Base-by-base conservation (phyloP, 2,797 vertebrate genomes). In the Hypotaenidia philippensis region DNA sequence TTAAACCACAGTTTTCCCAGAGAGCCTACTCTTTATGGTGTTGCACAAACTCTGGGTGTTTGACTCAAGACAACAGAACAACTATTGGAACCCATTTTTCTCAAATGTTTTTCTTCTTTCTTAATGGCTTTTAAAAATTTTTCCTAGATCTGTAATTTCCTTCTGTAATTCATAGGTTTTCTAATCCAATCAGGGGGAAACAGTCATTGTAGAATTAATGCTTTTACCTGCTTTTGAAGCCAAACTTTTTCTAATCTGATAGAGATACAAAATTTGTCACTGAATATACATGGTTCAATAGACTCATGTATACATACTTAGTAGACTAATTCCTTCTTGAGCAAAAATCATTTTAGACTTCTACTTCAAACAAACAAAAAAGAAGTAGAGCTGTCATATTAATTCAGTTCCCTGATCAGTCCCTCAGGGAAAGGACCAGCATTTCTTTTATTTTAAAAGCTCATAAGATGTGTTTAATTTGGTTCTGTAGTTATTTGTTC, bases 401-500 rank as follows among this genome's bases (percentile, higher is more conserved):
- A 96, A 96, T 97, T 95, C 83, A 75, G 93, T 89, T 91, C 89
- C 86, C 36, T 50, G 95, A 95, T 93, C 31, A 6, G 88, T 93
- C 90, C 94, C 89, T 66, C 82, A 82, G 87, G 88, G 93, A 95
- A 97, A 96, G 83, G 95, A 95, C 90, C 92, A 97, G 79, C 89
- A 93, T 82, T 78, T 86, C 91, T 97, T 98, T 98, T 99, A 98
- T 92, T 93, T 96, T 93, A 96, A 95, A 91, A 96, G 93, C 76
- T 92, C 95, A 92, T 94, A 88, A 96, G 96, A 97, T 97, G 97
- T 96, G 96, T 98, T 98, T 98, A 97, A 98, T 98, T 98, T 96
- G 83, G 96, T 95, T 94, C 97, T 78, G 66, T 87, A 82, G 97
- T 98, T 98, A 98, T 99, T 99, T 99, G 99, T 99, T 99, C 99